These are phyloP conservation scores for Cantharis rufa DNA, from an alignment of 2,888 invertebrate species.

Conservation along the genomic window DNA sequence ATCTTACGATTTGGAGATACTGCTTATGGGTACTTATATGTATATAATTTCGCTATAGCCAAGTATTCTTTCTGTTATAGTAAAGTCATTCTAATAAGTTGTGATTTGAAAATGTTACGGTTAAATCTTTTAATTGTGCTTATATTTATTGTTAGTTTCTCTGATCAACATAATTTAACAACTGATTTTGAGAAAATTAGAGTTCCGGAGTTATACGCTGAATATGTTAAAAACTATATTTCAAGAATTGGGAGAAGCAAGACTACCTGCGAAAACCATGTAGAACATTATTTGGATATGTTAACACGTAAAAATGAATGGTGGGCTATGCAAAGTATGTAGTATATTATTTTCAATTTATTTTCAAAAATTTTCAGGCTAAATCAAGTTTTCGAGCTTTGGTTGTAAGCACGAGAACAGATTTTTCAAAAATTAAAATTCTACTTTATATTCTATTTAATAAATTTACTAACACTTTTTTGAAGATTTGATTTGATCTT, in stretches of 20 bases:
- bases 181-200: not conserved
- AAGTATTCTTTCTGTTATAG: not conserved
- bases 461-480: no score
- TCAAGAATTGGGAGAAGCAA: not conserved
- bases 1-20: not conserved
- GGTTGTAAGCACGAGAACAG: no score
- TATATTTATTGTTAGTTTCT: no score
- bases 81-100: not conserved
- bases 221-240: not conserved
- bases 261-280: not conserved
- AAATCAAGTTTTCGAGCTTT: no score
- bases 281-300: not conserved
- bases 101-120: not conserved
- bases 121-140: not conserved
- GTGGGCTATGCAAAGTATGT: not conserved
- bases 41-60: not conserved
- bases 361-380: no score
- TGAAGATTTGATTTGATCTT: no score
- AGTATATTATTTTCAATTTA: not conserved
- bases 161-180: not conserved
- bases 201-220: not conserved
- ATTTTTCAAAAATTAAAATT: no score
- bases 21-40: no score
- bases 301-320: not conserved
- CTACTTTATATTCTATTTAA: no score